Base-by-base conservation (phyloP, 2,113 vertebrate species). In the Pterocles gutturalis region DNA sequence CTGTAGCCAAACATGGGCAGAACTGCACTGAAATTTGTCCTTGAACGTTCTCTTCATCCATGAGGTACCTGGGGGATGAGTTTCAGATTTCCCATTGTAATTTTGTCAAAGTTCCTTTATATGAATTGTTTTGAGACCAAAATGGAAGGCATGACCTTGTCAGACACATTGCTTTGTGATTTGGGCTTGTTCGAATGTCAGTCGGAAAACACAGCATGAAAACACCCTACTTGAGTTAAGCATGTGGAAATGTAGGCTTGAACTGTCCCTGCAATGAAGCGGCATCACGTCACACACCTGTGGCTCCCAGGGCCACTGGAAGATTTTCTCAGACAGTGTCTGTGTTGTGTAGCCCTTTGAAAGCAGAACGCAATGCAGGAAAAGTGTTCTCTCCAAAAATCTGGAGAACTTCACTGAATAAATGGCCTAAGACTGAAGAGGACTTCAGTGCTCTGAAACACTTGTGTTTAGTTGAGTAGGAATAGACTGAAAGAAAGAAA, bases 371-470 rank as follows among this genome's bases (percentile, higher is more conserved):
- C 2, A 2, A 9, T 17, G 66, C 61, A 73, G 55, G 72, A 7
- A 28, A 81, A 92, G 29, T 0, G 22, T 73, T 79, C 79, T 67
- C 24, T 33, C 38, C 43, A 83, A 89, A 95, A 86, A 88, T 90
- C 55, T 48, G 18, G 28, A 64, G 60, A 82, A 72, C 65, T n/a
- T 65, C 16, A 15, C 65, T 31, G 83, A 89, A 75, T 79, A 69
- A 95, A 90, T 46, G 46, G 78, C 41, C 51, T 94, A 82, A 71
- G 78, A 15, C 61, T 80, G 86, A 95, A 92, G 79, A 80, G 77
- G 71, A 58, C 87, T 88, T 93, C 72, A 82, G 85, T 34, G 70
- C 60, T 89, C 58, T 77, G 83, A 81, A 89, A 87, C 46, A 18
- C 53, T 89, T 31, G 10, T 93, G 77, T 55, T 84, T 77, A 64